Percentiles rank a stretch among this genome's conserved stretches.
phyloP scores from a whole-genome alignment of 1,140 invertebrate genomes.

The Halictus rubicundus region DNA sequence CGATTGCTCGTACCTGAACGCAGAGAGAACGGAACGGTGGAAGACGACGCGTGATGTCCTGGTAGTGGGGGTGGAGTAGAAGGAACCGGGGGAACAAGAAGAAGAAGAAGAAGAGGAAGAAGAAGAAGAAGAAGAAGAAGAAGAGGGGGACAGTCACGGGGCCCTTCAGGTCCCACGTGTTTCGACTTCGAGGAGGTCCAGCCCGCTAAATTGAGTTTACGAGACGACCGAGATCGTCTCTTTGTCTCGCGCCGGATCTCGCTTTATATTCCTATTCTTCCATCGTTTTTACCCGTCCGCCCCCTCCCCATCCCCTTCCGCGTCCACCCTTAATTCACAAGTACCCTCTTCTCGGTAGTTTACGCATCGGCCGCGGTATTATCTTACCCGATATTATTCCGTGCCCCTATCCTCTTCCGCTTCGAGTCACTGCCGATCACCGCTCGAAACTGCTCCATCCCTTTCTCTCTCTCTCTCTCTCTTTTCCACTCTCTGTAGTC shows the following conservation, averaged over 20 bases:
- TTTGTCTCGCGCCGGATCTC: conserved; percentile 43
- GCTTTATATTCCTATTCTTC: conserved; percentile 56
- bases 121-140: not conserved
- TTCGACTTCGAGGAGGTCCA: conserved; percentile 74
- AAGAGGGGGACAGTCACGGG: too few species aligned
- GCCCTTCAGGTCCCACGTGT: conserved; percentile 55
- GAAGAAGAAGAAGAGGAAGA: not conserved
- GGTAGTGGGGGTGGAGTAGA: conserved; percentile 3
- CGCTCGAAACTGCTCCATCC: not conserved
- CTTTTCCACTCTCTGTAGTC: not conserved
- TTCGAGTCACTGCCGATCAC: conserved; percentile 18
- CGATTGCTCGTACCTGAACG: conserved; percentile 70
- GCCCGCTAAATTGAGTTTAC: conserved; percentile 77
- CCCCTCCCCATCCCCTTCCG: not conserved
- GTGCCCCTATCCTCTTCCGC: conserved; percentile 49
- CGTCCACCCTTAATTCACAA: conserved; percentile 52
- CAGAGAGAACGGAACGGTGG: conserved; percentile 12
- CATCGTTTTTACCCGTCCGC: conserved; percentile 8
- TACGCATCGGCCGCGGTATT: conserved; percentile 50
- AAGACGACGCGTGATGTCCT: not conserved
- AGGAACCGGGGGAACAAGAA: conserved; percentile 1
- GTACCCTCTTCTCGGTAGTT: conserved; percentile 44
- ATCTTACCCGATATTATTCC: conserved; percentile 61
- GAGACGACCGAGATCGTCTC: conserved; percentile 61
- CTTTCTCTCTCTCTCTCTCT: not conserved